These are phyloP conservation scores for Varecia variegata DNA, from an alignment of 2,797 vertebrate species.

Conservation along the genomic window DNA sequence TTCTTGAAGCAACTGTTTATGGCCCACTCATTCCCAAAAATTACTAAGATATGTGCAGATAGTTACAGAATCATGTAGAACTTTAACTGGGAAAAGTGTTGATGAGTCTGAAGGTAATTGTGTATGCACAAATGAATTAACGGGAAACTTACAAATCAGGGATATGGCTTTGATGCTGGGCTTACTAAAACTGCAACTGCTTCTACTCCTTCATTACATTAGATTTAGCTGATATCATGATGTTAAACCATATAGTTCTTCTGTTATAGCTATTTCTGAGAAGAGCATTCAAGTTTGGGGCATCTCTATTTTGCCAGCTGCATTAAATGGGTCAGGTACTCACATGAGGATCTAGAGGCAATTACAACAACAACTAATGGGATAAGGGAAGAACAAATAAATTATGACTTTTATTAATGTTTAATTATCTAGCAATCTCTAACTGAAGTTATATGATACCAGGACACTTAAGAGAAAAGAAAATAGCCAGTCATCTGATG, in stretches of 20 bases:
- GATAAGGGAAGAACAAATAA: neutral
- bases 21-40: neutral
- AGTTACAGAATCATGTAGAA: neutral
- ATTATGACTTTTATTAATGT: constrained; percentile 3
- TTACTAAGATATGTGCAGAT: neutral
- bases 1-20: neutral
- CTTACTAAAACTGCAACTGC: neutral
- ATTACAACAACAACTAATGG: neutral
- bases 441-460: neutral
- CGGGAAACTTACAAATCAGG: neutral
- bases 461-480: neutral
- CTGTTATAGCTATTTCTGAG: neutral
- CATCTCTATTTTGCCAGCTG: neutral
- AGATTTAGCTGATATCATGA: neutral
- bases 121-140: neutral
- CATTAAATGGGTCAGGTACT: neutral
- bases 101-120: neutral
- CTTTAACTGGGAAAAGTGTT: neutral
- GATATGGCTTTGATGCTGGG: neutral
- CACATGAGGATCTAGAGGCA: neutral
- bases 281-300: neutral
- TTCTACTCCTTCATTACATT: neutral
- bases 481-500: neutral
- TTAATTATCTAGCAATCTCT: neutral
- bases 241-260: neutral